Evolutionary conservation across 1,140 invertebrate species (phyloP).

Genomic region (Microvelia longipes): DNA sequence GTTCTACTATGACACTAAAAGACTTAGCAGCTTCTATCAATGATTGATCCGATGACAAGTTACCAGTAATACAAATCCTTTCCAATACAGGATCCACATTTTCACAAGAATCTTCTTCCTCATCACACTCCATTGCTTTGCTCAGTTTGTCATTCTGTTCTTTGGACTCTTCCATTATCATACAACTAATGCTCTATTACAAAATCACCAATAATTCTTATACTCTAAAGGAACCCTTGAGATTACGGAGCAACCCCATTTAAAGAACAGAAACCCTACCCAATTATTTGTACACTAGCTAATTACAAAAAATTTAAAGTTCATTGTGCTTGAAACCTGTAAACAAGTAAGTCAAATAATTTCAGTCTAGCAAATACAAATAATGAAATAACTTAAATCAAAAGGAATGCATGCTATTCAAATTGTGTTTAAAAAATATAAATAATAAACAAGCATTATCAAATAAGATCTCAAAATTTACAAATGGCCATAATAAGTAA

Average conservation of each 20-base stretch:
- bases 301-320: neutral
- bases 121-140: neutral
- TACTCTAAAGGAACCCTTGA: no score
- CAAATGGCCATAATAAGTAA: no score
- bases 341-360: neutral
- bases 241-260: no score
- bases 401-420: no score
- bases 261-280: neutral
- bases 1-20: slow-evolving; percentile 17
- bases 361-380: no score
- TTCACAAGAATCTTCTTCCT: neutral
- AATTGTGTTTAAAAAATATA: no score
- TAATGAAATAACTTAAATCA: no score
- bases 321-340: neutral
- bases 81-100: neutral
- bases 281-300: neutral
- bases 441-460: no score
- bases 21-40: slow-evolving; percentile 12
- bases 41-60: slow-evolving; percentile 9
- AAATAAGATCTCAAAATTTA: no score
- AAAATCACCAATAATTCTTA: no score
- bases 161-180: neutral
- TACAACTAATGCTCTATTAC: no score
- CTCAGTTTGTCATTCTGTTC: neutral
- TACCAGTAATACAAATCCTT: slow-evolving; percentile 14